Conservation (phyloP, 1,140 invertebrate species). For the Eupeodes corollae region DNA sequence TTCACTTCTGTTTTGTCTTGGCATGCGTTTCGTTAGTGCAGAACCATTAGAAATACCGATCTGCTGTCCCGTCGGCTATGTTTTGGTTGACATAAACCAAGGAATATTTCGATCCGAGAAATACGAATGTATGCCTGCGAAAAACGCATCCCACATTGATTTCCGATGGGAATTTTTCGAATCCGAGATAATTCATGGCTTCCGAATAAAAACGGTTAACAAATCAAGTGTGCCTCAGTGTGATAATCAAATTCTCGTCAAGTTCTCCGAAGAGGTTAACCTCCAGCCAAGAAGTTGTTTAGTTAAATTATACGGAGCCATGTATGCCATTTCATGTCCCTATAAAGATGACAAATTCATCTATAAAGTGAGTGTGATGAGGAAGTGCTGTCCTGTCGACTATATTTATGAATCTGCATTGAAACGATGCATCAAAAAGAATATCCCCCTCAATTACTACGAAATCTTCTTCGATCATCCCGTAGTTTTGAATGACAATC, state of each 20-base stretch:
- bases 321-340: conserved; percentile 2
- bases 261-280: conserved; percentile 1
- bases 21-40: too few species aligned
- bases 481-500: conserved; percentile 13
- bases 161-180: too few species aligned
- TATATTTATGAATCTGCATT: conserved; percentile 10
- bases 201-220: too few species aligned
- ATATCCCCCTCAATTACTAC: conserved; percentile 10
- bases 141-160: too few species aligned
- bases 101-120: too few species aligned
- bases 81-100: too few species aligned
- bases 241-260: background rate
- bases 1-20: too few species aligned
- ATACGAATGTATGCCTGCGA: too few species aligned
- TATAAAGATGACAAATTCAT: background rate
- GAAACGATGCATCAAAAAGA: conserved; percentile 10
- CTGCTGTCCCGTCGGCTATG: too few species aligned
- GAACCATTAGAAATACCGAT: too few species aligned
- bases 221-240: background rate
- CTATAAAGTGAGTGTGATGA: conserved; percentile 6
- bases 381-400: conserved; percentile 20
- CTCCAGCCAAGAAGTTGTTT: conserved; percentile 3
- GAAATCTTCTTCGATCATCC: conserved; percentile 10
- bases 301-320: background rate
- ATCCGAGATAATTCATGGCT: too few species aligned